Evolutionary conservation across 2,888 invertebrate genomes (phyloP).

Genomic region (Deilephila elpenor): DNA sequence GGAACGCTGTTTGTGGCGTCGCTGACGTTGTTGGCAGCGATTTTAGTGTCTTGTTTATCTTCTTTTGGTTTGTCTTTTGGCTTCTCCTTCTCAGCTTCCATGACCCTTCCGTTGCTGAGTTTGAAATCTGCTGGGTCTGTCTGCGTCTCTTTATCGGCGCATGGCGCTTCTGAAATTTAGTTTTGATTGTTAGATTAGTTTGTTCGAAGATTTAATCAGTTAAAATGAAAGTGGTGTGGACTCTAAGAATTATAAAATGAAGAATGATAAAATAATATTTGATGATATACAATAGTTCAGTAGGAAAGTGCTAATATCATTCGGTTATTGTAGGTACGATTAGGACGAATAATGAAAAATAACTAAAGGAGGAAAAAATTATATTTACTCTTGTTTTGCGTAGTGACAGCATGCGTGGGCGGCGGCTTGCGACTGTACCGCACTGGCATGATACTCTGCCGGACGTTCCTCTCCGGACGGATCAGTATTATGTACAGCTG

Average conservation of each 20-base stretch:
- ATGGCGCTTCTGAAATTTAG: constrained; percentile 59
- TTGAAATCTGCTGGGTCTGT: constrained; percentile 71
- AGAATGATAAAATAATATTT: too few relatives aligned
- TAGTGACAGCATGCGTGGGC: constrained; percentile 65
- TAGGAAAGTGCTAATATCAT: too few relatives aligned
- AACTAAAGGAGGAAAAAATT: neutral
- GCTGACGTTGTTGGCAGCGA: constrained; percentile 11
- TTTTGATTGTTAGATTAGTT: neutral
- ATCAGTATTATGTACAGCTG: constrained; percentile 95
- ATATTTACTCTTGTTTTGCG: constrained; percentile 64
- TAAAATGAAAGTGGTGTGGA: too few relatives aligned
- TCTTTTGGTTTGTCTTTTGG: constrained; percentile 46
- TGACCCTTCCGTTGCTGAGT: constrained; percentile 59
- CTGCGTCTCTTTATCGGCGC: constrained; percentile 72
- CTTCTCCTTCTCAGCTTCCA: constrained; percentile 38
- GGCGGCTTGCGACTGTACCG: constrained; percentile 75
- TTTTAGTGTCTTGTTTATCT: constrained; percentile 40
- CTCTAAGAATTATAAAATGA: too few relatives aligned
- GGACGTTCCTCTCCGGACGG: constrained; percentile 94
- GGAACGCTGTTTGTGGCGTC: constrained; percentile 38
- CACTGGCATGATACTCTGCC: constrained; percentile 94
- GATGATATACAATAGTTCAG: too few relatives aligned
- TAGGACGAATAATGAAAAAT: too few relatives aligned
- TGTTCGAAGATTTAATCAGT: neutral
- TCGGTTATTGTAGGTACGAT: too few relatives aligned